Percentiles rank a stretch among this genome's conserved stretches.
phyloP scores from a whole-genome alignment of 2,797 vertebrate genomes.

The Lycodopsis pacificus region DNA sequence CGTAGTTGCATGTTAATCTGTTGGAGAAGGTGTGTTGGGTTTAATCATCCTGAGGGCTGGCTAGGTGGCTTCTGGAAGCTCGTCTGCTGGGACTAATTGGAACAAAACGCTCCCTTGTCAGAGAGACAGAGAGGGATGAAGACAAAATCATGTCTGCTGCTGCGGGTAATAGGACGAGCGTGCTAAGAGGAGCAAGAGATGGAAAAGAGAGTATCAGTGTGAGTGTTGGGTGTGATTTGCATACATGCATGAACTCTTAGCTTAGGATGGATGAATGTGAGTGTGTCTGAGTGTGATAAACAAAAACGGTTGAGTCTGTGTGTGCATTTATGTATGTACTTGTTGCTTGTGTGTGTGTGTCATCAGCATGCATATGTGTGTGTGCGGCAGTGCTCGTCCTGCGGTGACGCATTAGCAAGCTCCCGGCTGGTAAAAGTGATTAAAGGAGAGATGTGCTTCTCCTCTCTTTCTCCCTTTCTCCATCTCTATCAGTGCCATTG shows the following conservation, averaged over 20 bases:
- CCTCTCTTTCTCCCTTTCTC: constrained; percentile 33
- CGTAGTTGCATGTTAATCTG: constrained; percentile 62
- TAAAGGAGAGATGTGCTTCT: constrained; percentile 51
- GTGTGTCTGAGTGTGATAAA: neutral
- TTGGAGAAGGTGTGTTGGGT: constrained; percentile 71
- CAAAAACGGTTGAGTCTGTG: neutral
- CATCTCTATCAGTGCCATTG: constrained; percentile 21
- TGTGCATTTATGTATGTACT: neutral
- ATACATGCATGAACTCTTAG: neutral
- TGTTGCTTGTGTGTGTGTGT: constrained; percentile 7
- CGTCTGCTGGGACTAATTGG: constrained; percentile 78
- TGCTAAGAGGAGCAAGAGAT: constrained; percentile 37
- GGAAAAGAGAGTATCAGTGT: constrained; percentile 10
- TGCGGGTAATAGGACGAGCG: constrained; percentile 71
- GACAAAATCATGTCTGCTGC: constrained; percentile 62
- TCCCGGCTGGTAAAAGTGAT: constrained; percentile 58
- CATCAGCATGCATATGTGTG: constrained; percentile 4
- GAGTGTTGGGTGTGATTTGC: neutral
- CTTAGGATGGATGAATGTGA: neutral
- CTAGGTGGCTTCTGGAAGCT: constrained; percentile 71
- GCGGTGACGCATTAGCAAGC: constrained; percentile 62
- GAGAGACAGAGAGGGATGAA: constrained; percentile 44
- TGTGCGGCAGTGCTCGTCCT: constrained; percentile 34
- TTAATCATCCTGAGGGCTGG: constrained; percentile 74
- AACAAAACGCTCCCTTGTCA: constrained; percentile 79